Evolutionary conservation across 2,113 vertebrate species (phyloP).

Genomic region (Nipponia nippon): DNA sequence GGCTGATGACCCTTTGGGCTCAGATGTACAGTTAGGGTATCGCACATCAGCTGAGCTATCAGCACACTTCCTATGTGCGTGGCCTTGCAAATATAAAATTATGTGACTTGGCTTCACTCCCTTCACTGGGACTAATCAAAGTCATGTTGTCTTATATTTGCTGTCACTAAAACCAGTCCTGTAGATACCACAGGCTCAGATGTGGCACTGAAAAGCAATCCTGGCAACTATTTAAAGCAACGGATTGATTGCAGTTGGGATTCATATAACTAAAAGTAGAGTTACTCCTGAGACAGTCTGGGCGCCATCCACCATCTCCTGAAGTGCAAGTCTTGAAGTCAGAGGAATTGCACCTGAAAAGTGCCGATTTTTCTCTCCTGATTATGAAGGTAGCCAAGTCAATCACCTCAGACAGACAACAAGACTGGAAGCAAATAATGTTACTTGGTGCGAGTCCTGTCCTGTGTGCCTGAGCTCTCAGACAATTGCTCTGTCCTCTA

Average conservation of each 20-base stretch:
- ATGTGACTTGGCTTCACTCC: neutral
- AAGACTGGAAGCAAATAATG: neutral
- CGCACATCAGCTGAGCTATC: neutral
- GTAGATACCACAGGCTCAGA: neutral
- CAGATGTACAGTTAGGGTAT: neutral
- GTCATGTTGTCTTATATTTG: neutral
- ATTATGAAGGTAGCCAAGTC: neutral
- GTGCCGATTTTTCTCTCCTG: neutral
- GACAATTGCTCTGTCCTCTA: neutral
- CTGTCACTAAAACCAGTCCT: neutral
- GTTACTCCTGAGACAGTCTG: neutral
- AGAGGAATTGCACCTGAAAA: neutral
- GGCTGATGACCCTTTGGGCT: conserved; percentile 15
- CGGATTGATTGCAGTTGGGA: neutral
- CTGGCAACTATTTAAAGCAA: neutral
- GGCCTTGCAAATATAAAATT: neutral
- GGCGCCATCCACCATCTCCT: neutral
- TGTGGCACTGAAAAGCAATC: neutral
- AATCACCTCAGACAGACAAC: neutral
- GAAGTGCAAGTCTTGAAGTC: neutral
- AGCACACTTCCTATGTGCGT: neutral
- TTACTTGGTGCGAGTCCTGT: neutral
- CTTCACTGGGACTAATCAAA: conserved; percentile 24
- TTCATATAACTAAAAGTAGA: neutral
- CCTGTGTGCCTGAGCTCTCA: neutral